phyloP scores from a whole-genome alignment of 1,140 invertebrate species.

The Teleopsis dalmanni region DNA sequence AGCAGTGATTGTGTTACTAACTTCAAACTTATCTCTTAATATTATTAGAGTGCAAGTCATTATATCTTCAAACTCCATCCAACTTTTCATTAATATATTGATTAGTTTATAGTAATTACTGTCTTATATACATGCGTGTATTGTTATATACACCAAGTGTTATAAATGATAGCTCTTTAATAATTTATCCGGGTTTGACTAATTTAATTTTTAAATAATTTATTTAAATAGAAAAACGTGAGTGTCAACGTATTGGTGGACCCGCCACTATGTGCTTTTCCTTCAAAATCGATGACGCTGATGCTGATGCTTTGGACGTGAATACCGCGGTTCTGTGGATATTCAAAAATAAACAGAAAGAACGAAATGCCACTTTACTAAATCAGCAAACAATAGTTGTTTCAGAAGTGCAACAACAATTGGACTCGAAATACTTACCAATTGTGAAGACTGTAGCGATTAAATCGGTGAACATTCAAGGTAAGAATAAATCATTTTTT shows the following conservation, averaged over 20 bases:
- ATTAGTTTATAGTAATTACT: no score
- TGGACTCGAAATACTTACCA: constrained; percentile 59
- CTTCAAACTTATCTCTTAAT: no score
- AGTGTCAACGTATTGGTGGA: constrained; percentile 41
- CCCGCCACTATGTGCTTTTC: constrained; percentile 59
- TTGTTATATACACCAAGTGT: no score
- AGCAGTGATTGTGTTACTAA: no score
- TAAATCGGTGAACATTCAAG: constrained; percentile 58
- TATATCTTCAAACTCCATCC: no score
- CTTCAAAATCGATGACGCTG: constrained; percentile 58
- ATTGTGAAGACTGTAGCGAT: constrained; percentile 67
- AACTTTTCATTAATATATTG: no score
- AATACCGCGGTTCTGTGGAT: constrained; percentile 71
- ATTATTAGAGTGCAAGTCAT: no score
- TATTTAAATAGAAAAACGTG: constrained; percentile 22
- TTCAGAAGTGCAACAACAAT: constrained; percentile 70
- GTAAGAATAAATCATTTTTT: constrained; percentile 45
- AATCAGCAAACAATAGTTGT: constrained; percentile 65
- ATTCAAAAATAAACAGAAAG: constrained; percentile 54
- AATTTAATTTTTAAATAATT: no score
- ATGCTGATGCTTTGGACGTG: constrained; percentile 62
- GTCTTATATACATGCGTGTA: no score
- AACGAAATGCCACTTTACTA: constrained; percentile 33
- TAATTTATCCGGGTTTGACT: no score
- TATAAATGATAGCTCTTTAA: no score